Conservation (phyloP, 2,888 invertebrate genomes). For the Aphrophora alni region DNA sequence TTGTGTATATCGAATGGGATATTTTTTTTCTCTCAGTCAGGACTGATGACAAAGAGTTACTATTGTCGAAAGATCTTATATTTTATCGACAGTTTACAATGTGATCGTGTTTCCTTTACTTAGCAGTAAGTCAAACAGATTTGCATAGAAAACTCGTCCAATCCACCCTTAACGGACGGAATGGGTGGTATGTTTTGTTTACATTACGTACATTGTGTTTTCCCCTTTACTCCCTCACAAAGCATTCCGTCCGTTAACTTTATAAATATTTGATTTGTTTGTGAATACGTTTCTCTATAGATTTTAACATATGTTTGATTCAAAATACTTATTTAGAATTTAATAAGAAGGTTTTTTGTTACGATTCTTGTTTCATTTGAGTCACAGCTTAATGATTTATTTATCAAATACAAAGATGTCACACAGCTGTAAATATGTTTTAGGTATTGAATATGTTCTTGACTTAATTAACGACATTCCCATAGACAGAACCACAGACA, state of each 20-base stretch:
- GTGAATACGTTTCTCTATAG: background rate
- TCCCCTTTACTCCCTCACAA: background rate
- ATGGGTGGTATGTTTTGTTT: background rate
- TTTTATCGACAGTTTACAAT: conserved; percentile 47
- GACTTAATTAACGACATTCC: too few relatives aligned
- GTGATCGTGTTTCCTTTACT: conserved; percentile 34
- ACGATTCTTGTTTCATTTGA: too few relatives aligned
- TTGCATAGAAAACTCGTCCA: conserved; percentile 45
- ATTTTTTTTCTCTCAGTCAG: conserved; percentile 37
- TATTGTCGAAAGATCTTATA: conserved; percentile 41
- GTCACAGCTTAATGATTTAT: too few relatives aligned
- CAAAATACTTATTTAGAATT: background rate
- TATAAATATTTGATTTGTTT: background rate
- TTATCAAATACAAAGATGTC: too few relatives aligned
- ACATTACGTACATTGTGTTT: background rate
- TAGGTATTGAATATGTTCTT: too few relatives aligned
- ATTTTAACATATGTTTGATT: background rate
- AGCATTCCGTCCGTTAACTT: background rate
- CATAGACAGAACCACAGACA: too few relatives aligned
- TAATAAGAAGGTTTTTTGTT: too few relatives aligned
- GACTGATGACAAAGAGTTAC: conserved; percentile 33
- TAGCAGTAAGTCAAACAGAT: conserved; percentile 35
- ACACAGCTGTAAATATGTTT: too few relatives aligned
- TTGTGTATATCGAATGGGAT: conserved; percentile 48
- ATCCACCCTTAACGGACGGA: background rate